Base-by-base conservation (phyloP, 2,888 invertebrate species). In the Tipula vernalis region DNA sequence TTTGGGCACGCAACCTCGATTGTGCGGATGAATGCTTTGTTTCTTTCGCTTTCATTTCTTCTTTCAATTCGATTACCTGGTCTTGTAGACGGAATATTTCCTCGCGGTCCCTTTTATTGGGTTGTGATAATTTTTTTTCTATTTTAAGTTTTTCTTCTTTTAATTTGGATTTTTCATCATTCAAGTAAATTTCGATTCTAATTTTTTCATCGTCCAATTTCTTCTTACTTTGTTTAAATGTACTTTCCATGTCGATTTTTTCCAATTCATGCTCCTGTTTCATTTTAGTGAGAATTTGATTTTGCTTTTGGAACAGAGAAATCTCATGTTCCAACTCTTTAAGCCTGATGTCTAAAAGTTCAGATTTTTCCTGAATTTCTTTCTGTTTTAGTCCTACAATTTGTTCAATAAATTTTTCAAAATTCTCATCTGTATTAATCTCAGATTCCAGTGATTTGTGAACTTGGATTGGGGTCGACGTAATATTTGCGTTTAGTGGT, bases 1-100 rank as follows among this genome's bases (percentile, higher is more conserved):
- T 91, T 91, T 96, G 96, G 88, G 95, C 95, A 28, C 96, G 93
- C 10, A 96, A 92, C 88, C 96, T 93, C 0, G 95, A 95, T 89
- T 95, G 95, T 0, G 94, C 93, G 0, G 95, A 94, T 5, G 95
- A 94, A 89, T 95, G 95, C 89, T 94, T 94, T 15, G 94, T 94
- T 89, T 96, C 96, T 91, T 95, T 96, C n/a, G 94, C 90, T 89
- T 94, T 94, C 18, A 95, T 92, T 88, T 96, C 95, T 88, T 95
- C 94, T 90, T 94, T 94, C 0, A 96, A 90, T 84, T 94, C 93
- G 87, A 92, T 93, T 47, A 96, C 90, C 91, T 96, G 94, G 87
- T 94, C 93, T 89, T 94, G 95, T 10, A 96, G 91, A 88, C 91
- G 92, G 0, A 93, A 91, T 12, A 95, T 93, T 91, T 96, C 96